Evolutionary conservation across 2,888 invertebrate genomes (phyloP).

Genomic region (Choreutis nemorana): DNA sequence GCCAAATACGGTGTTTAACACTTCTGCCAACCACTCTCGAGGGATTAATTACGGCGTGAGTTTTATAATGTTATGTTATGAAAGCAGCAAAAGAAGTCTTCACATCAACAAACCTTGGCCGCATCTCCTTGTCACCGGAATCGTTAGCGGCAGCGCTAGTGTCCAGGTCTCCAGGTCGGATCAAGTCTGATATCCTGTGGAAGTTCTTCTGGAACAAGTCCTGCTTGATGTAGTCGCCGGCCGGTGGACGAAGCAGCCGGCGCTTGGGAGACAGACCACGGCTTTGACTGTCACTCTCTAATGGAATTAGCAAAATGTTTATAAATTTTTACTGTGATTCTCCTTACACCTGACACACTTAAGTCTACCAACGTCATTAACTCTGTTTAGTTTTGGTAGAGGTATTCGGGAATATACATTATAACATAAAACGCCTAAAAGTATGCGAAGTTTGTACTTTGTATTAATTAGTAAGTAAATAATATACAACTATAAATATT

Average conservation of each 20-base stretch:
- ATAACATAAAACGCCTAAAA: no score
- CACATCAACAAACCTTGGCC: conserved; percentile 32
- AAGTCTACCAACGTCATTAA: conserved; percentile 13
- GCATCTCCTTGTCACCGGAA: conserved; percentile 33
- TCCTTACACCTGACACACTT: conserved; percentile 10
- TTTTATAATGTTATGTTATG: neutral
- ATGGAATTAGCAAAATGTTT: conserved; percentile 4
- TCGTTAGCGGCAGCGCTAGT: conserved; percentile 19
- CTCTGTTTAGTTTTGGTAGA: conserved; percentile 11
- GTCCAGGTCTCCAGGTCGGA: conserved; percentile 42
- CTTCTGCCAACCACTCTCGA: no score
- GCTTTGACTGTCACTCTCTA: conserved; percentile 32
- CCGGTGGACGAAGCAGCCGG: conserved; percentile 64
- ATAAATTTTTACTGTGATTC: neutral
- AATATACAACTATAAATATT: no score
- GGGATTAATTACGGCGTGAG: no score
- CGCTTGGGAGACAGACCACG: conserved; percentile 38
- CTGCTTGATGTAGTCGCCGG: conserved; percentile 67
- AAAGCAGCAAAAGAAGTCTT: neutral
- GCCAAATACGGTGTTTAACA: no score
- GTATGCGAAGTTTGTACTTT: no score
- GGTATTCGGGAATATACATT: no score
- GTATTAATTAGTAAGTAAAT: no score
- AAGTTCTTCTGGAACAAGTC: conserved; percentile 64
- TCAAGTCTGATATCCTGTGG: conserved; percentile 54